These are phyloP conservation scores for Crocidura indochinensis DNA, from an alignment of 2,797 vertebrate species.

Conservation along the genomic window DNA sequence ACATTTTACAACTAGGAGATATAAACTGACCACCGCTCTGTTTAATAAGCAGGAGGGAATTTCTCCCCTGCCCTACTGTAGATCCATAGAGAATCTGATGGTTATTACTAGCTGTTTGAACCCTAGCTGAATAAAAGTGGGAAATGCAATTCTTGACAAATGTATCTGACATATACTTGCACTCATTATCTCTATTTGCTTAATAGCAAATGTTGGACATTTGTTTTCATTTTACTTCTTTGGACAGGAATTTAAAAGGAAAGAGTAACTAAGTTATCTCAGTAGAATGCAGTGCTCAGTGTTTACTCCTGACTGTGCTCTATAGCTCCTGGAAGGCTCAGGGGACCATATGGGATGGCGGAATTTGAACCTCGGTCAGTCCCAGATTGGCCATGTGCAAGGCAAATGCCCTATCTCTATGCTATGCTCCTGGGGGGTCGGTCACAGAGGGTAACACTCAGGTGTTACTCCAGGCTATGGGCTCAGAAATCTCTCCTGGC, in stretches of 20 bases:
- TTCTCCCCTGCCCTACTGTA: neutral
- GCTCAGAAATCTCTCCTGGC: no score
- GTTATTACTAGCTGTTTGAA: neutral
- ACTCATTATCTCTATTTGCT: neutral
- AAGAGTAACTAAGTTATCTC: neutral
- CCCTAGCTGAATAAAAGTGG: neutral
- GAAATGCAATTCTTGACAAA: neutral
- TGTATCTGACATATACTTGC: neutral
- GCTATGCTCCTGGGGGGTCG: no score
- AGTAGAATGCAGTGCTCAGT: neutral
- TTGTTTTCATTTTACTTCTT: slow-evolving; percentile 20
- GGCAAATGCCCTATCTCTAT: no score
- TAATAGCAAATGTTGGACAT: neutral
- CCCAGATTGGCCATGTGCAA: no score
- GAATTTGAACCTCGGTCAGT: no score
- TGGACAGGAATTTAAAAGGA: slow-evolving; percentile 23
- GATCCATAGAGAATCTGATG: neutral
- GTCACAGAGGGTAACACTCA: no score
- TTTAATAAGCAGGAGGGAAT: neutral
- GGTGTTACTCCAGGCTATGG: no score
- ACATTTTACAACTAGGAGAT: neutral
- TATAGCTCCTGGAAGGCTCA: no score
- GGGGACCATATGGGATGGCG: no score
- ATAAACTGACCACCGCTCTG: neutral
- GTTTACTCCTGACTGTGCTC: no score